A percentile compares a stretch with the other conserved stretches of the same genome.
Conservation (phyloP, 2,797 vertebrate species). For the Sebastes baramenuke region DNA sequence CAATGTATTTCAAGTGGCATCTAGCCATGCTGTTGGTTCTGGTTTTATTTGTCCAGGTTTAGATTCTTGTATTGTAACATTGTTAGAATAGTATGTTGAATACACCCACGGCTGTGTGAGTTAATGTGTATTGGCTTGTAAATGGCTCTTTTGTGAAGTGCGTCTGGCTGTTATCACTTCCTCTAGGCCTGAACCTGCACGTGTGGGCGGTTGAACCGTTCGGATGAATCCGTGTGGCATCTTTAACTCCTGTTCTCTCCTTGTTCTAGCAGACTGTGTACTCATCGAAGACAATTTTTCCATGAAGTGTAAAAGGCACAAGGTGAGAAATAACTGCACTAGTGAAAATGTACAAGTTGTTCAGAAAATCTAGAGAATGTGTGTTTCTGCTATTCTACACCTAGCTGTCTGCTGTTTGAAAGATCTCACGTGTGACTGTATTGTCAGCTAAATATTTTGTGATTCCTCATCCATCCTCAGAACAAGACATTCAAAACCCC, state of each 20-base stretch:
- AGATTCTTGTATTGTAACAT: background rate
- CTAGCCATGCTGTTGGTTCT: background rate
- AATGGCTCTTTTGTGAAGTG: constrained; percentile 5
- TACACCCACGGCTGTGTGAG: background rate
- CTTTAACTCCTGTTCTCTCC: constrained; percentile 29
- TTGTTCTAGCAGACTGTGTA: constrained; percentile 75
- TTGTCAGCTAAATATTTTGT: background rate
- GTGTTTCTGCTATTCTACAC: background rate
- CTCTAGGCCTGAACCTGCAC: background rate
- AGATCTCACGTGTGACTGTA: background rate
- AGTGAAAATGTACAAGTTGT: background rate
- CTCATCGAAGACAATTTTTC: constrained; percentile 86
- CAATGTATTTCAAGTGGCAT: background rate
- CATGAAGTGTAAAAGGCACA: constrained; percentile 87
- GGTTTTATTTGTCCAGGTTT: background rate
- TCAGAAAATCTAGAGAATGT: background rate
- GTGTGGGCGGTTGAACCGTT: constrained; percentile 23
- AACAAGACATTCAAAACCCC: constrained; percentile 80
- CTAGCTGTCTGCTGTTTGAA: background rate
- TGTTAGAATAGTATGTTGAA: background rate
- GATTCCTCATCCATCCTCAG: constrained; percentile 46
- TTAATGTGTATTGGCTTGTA: background rate
- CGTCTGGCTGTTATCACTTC: constrained; percentile 15
- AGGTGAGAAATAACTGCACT: constrained; percentile 66
- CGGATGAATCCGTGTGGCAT: constrained; percentile 13